These are phyloP conservation scores for Gibbula magus DNA, from an alignment of 2,888 invertebrate genomes.

Conservation along the genomic window DNA sequence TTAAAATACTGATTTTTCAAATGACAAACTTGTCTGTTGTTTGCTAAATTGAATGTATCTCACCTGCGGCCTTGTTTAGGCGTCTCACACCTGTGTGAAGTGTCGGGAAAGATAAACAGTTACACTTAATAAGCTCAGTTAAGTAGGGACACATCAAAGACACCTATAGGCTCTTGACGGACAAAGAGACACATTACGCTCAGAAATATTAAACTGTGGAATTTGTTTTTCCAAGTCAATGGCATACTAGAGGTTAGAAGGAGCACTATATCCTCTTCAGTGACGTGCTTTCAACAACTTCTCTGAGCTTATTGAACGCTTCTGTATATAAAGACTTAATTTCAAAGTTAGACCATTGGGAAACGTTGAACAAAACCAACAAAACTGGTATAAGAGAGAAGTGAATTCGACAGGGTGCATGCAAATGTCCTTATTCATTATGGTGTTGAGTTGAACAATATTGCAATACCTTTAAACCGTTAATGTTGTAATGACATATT, in stretches of 20 bases:
- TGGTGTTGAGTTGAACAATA: no score
- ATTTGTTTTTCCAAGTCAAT: constrained; percentile 12
- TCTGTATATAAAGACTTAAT: neutral
- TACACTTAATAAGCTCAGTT: constrained; percentile 1
- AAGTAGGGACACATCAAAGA: neutral
- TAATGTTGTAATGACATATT: no score
- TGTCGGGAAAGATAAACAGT: neutral
- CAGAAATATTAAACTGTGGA: constrained; percentile 10
- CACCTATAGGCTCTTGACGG: neutral
- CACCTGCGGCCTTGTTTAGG: neutral
- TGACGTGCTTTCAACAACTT: constrained; percentile 4
- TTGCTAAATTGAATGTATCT: constrained; percentile 13
- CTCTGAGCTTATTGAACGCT: neutral
- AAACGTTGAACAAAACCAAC: neutral
- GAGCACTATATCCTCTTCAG: neutral
- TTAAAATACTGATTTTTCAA: neutral
- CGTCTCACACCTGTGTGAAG: neutral
- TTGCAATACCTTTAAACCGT: no score
- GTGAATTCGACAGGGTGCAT: no score
- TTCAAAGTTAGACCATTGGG: neutral
- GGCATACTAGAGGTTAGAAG: neutral
- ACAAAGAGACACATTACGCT: constrained; percentile 5
- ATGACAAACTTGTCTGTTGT: neutral
- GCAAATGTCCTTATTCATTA: no score
- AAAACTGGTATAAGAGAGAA: no score